Conservation (phyloP, 2,113 vertebrate species). For the Microcebus lehilahytsara region DNA sequence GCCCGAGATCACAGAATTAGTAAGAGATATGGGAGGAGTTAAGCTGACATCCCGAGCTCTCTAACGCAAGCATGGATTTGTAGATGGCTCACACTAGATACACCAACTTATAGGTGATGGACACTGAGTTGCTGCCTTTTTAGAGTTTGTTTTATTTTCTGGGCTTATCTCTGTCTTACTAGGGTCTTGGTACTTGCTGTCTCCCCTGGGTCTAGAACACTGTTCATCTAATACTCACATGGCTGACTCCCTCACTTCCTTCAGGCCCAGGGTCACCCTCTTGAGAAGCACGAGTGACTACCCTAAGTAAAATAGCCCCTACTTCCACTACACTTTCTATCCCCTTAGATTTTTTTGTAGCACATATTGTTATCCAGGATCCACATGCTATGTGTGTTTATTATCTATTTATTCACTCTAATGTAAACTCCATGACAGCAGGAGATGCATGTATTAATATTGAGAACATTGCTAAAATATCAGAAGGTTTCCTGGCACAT, state of each 20-base stretch:
- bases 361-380: neutral
- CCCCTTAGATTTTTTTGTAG: neutral
- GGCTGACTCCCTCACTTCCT: neutral
- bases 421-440: neutral
- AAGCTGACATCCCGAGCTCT: too few relatives aligned
- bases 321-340: neutral
- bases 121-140: neutral
- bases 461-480: neutral
- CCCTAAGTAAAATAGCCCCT: neutral
- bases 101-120: neutral
- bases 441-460: neutral
- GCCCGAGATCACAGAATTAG: neutral
- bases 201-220: neutral
- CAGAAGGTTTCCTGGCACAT: neutral
- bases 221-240: neutral
- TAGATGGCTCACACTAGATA: neutral
- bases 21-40: neutral
- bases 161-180: neutral
- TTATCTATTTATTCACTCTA: neutral
- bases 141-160: neutral
- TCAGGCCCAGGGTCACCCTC: neutral
- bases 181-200: neutral
- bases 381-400: too few relatives aligned
- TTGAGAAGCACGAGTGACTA: neutral
- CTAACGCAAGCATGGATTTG: too few relatives aligned